Conservation (phyloP, 1,140 invertebrate species). For the Zaprionus lachaisei region DNA sequence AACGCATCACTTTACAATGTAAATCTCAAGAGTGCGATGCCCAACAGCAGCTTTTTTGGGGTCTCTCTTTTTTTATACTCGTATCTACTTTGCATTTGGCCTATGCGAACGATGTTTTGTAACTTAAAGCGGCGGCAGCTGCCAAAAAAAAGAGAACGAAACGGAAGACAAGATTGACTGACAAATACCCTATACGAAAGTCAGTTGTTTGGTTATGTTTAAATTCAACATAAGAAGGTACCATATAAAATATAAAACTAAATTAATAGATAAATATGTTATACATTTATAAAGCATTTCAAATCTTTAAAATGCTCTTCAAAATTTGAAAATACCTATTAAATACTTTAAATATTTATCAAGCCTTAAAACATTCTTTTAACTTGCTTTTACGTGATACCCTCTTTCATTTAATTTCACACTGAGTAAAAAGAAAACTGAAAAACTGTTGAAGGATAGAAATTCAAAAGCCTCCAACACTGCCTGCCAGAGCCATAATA, state of each 20-base stretch:
- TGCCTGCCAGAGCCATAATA: not conserved
- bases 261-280: not conserved
- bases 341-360: not conserved
- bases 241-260: too few relatives aligned
- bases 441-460: constrained; percentile 4
- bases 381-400: not conserved
- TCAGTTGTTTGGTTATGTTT: not conserved
- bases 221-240: too few relatives aligned
- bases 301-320: not conserved
- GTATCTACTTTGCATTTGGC: constrained; percentile 49
- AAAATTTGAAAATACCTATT: too few relatives aligned
- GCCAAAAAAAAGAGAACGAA: constrained; percentile 55
- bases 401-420: not conserved
- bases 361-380: not conserved
- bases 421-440: not conserved
- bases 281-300: not conserved
- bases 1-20: constrained; percentile 80
- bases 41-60: constrained; percentile 57
- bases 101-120: constrained; percentile 66
- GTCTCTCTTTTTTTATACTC: constrained; percentile 48
- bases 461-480: constrained; percentile 8
- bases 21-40: constrained; percentile 81
- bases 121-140: constrained; percentile 46
- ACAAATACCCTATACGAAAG: not conserved
- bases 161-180: not conserved